Evolutionary conservation across 2,888 invertebrate genomes (phyloP).

Genomic region (Drosophila siamana): DNA sequence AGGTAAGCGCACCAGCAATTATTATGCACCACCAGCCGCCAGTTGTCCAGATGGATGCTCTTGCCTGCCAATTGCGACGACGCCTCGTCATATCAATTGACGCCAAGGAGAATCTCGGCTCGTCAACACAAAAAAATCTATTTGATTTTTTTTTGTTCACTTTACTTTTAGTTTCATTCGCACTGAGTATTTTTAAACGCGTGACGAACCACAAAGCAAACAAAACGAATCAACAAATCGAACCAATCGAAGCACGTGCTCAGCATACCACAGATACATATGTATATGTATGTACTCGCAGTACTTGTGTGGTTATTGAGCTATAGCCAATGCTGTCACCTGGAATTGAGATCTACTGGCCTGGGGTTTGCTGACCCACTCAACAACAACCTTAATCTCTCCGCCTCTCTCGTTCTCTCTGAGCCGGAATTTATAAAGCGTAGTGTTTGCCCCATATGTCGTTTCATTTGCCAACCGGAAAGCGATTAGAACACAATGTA

Average conservation of each 20-base stretch:
- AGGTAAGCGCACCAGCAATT: slow-evolving; percentile 42
- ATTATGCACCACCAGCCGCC: slow-evolving; percentile 57
- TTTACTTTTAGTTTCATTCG: slow-evolving; percentile 78
- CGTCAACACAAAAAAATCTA: slow-evolving; percentile 10
- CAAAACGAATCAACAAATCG: slow-evolving; percentile 34
- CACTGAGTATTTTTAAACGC: slow-evolving; percentile 65
- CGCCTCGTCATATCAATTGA: slow-evolving; percentile 41
- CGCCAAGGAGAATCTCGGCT: slow-evolving; percentile 71
- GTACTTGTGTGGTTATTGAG: background rate
- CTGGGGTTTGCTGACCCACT: slow-evolving; percentile 50
- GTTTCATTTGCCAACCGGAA: slow-evolving; percentile 66
- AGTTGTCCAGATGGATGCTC: slow-evolving; percentile 28
- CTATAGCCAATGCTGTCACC: background rate
- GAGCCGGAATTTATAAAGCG: slow-evolving; percentile 66
- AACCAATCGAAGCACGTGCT: slow-evolving; percentile 38
- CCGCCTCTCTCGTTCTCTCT: background rate
- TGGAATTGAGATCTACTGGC: slow-evolving; percentile 1
- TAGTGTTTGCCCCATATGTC: slow-evolving; percentile 44
- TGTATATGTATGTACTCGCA: background rate
- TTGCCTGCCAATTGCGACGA: slow-evolving; percentile 46
- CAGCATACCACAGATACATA: slow-evolving; percentile 43
- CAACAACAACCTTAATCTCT: slow-evolving; percentile 22
- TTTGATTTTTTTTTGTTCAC: slow-evolving; percentile 50
- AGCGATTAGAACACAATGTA: slow-evolving; percentile 76
- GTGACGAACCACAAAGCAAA: slow-evolving; percentile 59